Conservation (phyloP, 2,113 vertebrate genomes). For the Sula dactylatra region DNA sequence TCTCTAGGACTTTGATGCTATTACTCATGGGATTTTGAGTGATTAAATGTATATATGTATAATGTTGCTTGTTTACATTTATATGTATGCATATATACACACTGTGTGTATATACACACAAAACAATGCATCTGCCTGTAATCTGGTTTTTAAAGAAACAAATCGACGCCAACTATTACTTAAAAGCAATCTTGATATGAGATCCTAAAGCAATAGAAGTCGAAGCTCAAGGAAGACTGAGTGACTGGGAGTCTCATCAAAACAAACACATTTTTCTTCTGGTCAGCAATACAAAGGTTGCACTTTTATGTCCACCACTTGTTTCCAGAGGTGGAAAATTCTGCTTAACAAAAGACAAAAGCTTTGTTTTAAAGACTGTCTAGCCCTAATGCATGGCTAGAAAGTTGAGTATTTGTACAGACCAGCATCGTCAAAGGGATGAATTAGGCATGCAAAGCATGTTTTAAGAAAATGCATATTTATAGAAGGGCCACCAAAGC, state of each 20-base stretch:
- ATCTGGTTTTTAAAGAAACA: not conserved
- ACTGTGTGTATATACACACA: not conserved
- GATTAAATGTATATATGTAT: not conserved
- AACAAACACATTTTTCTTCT: not conserved
- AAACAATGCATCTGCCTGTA: not conserved
- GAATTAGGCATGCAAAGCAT: not conserved
- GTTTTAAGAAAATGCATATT: not conserved
- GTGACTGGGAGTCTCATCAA: not conserved
- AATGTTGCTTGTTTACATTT: not conserved
- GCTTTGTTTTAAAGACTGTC: not conserved
- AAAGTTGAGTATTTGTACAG: not conserved
- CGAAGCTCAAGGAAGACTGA: not conserved
- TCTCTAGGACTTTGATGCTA: not conserved
- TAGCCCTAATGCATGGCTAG: not conserved
- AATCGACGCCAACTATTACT: not conserved
- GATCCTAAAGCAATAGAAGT: not conserved
- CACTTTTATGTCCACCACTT: not conserved
- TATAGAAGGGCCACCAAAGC: not conserved
- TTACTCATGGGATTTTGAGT: not conserved
- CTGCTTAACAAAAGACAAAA: not conserved
- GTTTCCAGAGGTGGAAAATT: not conserved
- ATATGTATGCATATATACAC: not conserved
- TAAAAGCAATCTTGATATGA: not conserved
- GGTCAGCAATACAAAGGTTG: not conserved
- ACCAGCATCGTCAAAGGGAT: not conserved